A percentile compares a stretch with the other conserved stretches of the same genome.
phyloP scores from a whole-genome alignment of 2,797 vertebrate genomes.

The Artibeus jamaicensis region DNA sequence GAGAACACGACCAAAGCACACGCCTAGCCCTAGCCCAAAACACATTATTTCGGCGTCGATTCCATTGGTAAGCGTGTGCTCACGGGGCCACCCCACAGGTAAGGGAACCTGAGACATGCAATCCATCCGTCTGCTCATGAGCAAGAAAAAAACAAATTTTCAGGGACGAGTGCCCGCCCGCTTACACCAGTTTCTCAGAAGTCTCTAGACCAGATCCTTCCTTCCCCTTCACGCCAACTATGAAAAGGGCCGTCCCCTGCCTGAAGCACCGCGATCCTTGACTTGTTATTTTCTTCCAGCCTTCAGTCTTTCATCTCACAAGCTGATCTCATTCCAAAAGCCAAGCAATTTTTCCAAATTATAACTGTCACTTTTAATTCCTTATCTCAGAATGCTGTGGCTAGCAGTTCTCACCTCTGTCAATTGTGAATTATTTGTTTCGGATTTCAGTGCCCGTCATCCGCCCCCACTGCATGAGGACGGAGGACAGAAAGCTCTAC shows the following conservation, averaged over 20 bases:
- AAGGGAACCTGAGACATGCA: not conserved
- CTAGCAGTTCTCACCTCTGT: not conserved
- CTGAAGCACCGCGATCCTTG: not conserved
- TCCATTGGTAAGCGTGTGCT: not conserved
- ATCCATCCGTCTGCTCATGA: not conserved
- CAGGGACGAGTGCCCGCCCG: not conserved
- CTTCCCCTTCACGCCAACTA: not conserved
- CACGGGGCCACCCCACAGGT: not conserved
- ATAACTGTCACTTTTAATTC: not conserved
- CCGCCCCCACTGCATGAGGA: not conserved
- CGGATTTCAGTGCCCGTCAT: not conserved
- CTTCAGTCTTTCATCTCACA: not conserved
- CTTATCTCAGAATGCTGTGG: not conserved
- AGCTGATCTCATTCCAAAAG: not conserved
- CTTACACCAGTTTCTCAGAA: not conserved
- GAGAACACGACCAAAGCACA: not conserved
- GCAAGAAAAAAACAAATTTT: not conserved
- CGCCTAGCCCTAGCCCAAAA: not conserved
- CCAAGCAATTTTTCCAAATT: not conserved
- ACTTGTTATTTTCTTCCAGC: not conserved
- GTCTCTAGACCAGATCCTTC: not conserved
- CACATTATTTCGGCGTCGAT: not conserved
- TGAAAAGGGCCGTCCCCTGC: not conserved
- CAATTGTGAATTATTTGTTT: not conserved
- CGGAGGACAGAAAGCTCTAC: not conserved